Evolutionary conservation across 2,888 invertebrate species (phyloP).

Genomic region (Vandiemenella viatica): DNA sequence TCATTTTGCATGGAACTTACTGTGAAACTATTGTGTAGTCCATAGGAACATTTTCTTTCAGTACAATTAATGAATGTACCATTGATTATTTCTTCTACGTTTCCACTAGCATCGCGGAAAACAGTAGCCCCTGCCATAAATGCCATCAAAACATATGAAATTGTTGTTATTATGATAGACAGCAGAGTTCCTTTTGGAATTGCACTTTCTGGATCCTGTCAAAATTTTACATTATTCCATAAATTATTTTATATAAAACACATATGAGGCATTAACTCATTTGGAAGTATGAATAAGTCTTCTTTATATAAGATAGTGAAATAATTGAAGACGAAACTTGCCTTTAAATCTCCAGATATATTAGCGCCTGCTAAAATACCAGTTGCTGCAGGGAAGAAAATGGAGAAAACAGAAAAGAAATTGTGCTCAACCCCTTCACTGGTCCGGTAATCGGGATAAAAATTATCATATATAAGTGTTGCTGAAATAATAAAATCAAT

Average conservation of each 20-base stretch:
- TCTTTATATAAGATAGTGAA: conserved; percentile 26
- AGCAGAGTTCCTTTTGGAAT: conserved; percentile 87
- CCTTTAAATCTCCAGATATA: conserved; percentile 92
- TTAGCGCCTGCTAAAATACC: conserved; percentile 96
- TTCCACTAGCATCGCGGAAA: conserved; percentile 64
- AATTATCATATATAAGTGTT: conserved; percentile 54
- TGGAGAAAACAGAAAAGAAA: conserved; percentile 90
- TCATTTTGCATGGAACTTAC: too few species aligned
- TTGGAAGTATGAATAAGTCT: too few species aligned
- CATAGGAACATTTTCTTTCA: conserved; percentile 43
- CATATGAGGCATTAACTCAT: too few species aligned
- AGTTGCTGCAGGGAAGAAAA: conserved; percentile 97
- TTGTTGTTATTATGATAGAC: conserved; percentile 74
- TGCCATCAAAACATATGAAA: conserved; percentile 76
- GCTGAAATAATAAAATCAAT: conserved; percentile 35
- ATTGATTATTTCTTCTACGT: conserved; percentile 39
- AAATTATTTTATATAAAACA: too few species aligned
- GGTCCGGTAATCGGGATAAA: conserved; percentile 60
- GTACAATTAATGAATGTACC: conserved; percentile 41
- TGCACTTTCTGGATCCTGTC: conserved; percentile 69
- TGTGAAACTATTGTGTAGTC: conserved; percentile 65
- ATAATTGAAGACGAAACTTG: conserved; percentile 26
- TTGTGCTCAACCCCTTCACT: conserved; percentile 62
- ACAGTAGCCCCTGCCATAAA: conserved; percentile 60
- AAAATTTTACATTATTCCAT: conserved; percentile 12